Evolutionary conservation across 1,140 invertebrate species (phyloP).

Genomic region (Odontomachus brunneus): DNA sequence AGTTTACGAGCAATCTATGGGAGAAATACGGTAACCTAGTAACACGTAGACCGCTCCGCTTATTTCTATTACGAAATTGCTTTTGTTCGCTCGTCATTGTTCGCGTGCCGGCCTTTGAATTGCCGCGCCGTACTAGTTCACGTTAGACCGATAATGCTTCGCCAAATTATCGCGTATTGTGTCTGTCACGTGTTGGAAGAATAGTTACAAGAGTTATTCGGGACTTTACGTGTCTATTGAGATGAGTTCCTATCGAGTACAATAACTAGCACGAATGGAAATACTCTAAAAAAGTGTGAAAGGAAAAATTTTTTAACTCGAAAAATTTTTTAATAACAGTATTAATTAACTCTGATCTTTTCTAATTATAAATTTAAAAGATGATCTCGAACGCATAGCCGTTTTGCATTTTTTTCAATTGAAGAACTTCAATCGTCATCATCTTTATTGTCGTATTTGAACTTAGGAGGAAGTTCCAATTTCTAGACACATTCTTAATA

Average conservation of each 20-base stretch:
- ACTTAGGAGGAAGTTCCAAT: too few relatives aligned
- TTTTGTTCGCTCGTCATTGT: conserved; percentile 40
- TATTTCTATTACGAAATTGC: conserved; percentile 33
- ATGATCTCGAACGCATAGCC: background rate
- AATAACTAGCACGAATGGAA: too few relatives aligned
- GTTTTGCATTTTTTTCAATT: background rate
- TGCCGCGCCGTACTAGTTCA: conserved; percentile 18
- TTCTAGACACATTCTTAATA: too few relatives aligned
- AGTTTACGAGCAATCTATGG: conserved; percentile 50
- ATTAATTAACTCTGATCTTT: too few relatives aligned
- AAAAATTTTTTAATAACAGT: too few relatives aligned
- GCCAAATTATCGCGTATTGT: conserved; percentile 24
- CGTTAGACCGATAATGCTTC: conserved; percentile 25
- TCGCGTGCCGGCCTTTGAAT: conserved; percentile 7
- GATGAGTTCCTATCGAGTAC: background rate
- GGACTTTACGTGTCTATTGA: background rate
- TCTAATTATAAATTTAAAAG: too few relatives aligned
- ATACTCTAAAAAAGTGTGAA: too few relatives aligned
- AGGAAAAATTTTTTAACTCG: too few relatives aligned
- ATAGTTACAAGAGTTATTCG: background rate
- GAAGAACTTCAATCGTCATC: too few relatives aligned
- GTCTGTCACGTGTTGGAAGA: background rate
- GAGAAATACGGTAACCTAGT: conserved; percentile 40
- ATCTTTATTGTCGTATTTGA: background rate
- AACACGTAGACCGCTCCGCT: conserved; percentile 30